Conservation (phyloP, 2,113 vertebrate genomes). For the Caracal caracal region DNA sequence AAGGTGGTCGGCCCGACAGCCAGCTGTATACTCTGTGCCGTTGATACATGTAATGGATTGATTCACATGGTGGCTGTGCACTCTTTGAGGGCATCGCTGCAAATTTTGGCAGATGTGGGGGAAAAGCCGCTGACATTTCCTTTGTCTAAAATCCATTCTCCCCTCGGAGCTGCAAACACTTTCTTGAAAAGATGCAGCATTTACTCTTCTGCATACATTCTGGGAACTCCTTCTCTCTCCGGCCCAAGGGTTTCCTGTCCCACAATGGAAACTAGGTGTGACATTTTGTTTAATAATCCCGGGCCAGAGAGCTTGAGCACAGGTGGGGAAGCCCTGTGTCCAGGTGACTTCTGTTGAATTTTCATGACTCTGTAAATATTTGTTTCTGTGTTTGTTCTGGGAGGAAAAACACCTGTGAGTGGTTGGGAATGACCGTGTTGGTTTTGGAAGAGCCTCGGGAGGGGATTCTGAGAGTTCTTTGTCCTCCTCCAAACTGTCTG, state of each 20-base stretch:
- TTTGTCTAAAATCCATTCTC: conserved; percentile 9
- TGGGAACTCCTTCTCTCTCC: background rate
- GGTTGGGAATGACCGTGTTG: conserved; percentile 68
- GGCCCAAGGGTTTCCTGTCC: background rate
- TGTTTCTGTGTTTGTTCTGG: conserved; percentile 74
- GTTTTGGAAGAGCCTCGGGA: conserved; percentile 59
- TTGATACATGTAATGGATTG: background rate
- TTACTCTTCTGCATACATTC: background rate
- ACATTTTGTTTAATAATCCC: conserved; percentile 8
- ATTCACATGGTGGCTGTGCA: accelerated
- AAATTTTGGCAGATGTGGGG: background rate
- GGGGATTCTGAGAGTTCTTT: conserved; percentile 30
- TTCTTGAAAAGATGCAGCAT: background rate
- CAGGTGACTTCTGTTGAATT: conserved; percentile 70
- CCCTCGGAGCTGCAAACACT: background rate
- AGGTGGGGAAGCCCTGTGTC: conserved; percentile 36
- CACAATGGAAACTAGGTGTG: background rate
- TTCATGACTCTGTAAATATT: conserved; percentile 78
- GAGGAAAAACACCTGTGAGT: conserved; percentile 61
- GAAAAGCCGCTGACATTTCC: background rate
- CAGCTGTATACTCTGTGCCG: background rate
- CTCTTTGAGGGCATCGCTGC: background rate
- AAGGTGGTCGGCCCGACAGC: background rate
- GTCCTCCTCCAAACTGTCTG: background rate
- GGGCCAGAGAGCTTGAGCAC: background rate